phyloP scores from a whole-genome alignment of 2,888 invertebrate genomes.

The Chromoteleia sp. region DNA sequence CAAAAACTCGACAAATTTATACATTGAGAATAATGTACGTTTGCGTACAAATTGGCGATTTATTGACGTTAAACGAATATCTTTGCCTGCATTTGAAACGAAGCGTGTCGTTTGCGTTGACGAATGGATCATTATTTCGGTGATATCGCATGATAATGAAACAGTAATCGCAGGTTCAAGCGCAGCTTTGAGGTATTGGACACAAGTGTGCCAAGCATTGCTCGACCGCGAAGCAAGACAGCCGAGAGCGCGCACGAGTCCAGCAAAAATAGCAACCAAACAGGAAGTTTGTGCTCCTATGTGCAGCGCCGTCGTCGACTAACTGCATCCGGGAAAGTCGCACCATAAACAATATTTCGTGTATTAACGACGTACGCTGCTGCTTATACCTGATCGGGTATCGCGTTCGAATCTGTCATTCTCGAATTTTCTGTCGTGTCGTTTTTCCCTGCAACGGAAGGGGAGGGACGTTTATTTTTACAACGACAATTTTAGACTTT shows the following conservation, averaged over 20 bases:
- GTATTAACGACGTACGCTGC: constrained; percentile 1
- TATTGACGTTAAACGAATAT: no score
- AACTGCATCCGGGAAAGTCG: constrained; percentile 48
- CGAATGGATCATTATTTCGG: no score
- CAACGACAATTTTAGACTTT: background rate
- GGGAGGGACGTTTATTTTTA: background rate
- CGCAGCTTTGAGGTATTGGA: constrained; percentile 48
- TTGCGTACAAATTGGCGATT: no score
- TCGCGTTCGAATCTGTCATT: background rate
- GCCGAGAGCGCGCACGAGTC: constrained; percentile 21
- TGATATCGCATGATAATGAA: constrained; percentile 54
- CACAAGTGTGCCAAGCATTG: constrained; percentile 57
- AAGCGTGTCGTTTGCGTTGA: no score
- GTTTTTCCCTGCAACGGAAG: background rate
- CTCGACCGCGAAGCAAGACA: constrained; percentile 42
- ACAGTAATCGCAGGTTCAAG: constrained; percentile 55
- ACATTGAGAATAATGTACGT: no score
- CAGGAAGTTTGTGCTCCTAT: constrained; percentile 53
- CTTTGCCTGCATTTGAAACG: no score
- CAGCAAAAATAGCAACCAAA: constrained; percentile 61
- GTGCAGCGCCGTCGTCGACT: constrained; percentile 30
- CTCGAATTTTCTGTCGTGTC: constrained; percentile 10
- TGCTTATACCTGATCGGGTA: background rate
- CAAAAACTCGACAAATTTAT: no score
- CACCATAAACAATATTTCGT: constrained; percentile 25